Conservation (phyloP, 2,113 vertebrate species). For the Antennarius striatus region DNA sequence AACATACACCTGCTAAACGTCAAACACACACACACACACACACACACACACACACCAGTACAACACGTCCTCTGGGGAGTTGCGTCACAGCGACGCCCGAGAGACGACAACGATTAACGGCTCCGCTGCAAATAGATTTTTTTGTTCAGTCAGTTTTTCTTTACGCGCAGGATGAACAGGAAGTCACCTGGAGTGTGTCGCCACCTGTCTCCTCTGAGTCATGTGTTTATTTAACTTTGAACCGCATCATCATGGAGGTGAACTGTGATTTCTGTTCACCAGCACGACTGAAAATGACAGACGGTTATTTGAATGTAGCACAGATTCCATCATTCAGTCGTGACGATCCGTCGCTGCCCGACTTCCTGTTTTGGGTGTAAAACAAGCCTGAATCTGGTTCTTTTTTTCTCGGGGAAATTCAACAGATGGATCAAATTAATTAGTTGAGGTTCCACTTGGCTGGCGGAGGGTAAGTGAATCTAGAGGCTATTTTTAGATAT, state of each 20-base stretch:
- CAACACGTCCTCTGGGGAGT: conserved; percentile 35
- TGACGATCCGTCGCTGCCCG: background rate
- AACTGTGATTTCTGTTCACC: too few relatives aligned
- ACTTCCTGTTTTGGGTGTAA: conserved; percentile 9
- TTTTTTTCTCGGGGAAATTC: conserved; percentile 55
- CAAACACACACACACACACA: conserved; percentile 12
- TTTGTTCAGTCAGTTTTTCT: too few relatives aligned
- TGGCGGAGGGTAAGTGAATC: conserved; percentile 53
- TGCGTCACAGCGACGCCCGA: conserved; percentile 40
- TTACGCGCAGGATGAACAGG: too few relatives aligned
- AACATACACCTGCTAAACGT: background rate
- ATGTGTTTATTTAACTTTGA: too few relatives aligned
- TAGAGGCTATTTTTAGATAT: conserved; percentile 63
- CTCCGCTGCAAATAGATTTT: too few relatives aligned
- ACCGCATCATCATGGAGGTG: too few relatives aligned
- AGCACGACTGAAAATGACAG: too few relatives aligned
- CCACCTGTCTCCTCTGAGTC: too few relatives aligned
- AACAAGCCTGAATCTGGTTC: conserved; percentile 14
- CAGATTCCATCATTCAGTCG: too few relatives aligned
- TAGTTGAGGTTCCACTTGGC: conserved; percentile 53
- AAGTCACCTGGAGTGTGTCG: too few relatives aligned
- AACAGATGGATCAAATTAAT: conserved; percentile 61
- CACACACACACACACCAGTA: background rate
- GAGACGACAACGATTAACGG: conserved; percentile 5
- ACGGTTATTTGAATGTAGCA: too few relatives aligned